Conservation (phyloP, 2,888 invertebrate species). For the Malthinus flaveolus region DNA sequence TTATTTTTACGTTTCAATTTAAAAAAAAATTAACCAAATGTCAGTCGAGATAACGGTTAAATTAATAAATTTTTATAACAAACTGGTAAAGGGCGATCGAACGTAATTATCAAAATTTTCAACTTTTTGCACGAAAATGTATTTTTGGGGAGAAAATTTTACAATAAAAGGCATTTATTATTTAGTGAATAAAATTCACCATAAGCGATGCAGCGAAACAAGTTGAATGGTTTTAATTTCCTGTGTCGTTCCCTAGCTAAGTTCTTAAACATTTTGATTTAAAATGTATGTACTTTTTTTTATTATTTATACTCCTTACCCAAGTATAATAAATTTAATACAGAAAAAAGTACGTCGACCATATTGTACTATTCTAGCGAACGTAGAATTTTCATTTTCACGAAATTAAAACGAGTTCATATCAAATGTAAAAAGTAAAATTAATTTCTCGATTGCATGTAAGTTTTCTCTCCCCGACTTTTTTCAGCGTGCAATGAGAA, state of each 20-base stretch:
- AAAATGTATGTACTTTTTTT: background rate
- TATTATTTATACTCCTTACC: no score
- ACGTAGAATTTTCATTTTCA: no score
- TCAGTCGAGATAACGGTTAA: background rate
- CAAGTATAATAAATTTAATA: no score
- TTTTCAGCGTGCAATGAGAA: no score
- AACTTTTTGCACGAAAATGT: no score
- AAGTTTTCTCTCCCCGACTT: no score
- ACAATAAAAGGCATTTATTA: conserved; percentile 5
- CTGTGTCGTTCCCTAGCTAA: conserved; percentile 1
- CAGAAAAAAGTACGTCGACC: no score
- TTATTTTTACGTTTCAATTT: background rate
- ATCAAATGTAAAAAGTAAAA: no score
- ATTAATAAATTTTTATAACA: conserved; percentile 2
- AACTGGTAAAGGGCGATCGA: background rate
- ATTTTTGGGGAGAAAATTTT: background rate
- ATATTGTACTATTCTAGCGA: no score
- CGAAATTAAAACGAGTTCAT: no score
- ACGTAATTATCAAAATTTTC: no score
- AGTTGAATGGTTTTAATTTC: conserved; percentile 8
- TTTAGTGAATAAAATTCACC: conserved; percentile 7
- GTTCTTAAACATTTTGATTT: conserved; percentile 6
- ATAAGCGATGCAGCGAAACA: conserved; percentile 5
- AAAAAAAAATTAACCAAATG: conserved; percentile 1
- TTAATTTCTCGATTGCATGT: no score